Evolutionary conservation across 2,113 vertebrate species (phyloP).

Genomic region (Lagopus leucura): DNA sequence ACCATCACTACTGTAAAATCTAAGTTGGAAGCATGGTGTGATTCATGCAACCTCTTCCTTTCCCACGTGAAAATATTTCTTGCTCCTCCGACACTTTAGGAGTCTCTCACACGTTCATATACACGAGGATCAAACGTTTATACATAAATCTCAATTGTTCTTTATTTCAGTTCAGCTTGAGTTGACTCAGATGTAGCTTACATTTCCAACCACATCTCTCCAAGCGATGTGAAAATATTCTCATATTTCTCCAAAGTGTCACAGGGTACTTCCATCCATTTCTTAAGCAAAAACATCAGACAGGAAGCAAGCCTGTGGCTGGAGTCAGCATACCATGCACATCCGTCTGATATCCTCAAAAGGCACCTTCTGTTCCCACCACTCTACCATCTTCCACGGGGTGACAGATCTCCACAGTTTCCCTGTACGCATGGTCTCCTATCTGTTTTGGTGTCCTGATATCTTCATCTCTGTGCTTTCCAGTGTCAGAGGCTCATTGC

Average conservation of each 20-base stretch:
- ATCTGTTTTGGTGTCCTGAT: fast-evolving
- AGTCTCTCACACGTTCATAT: not conserved
- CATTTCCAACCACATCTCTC: not conserved
- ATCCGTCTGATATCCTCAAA: not conserved
- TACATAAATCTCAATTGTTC: not conserved
- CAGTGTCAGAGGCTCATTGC: not conserved
- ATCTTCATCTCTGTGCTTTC: not conserved
- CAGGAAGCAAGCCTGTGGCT: not conserved
- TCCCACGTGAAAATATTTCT: not conserved
- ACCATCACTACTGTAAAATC: not conserved
- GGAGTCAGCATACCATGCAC: not conserved
- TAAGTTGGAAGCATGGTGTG: not conserved
- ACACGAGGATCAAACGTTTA: not conserved
- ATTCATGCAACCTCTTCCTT: slow-evolving; percentile 3
- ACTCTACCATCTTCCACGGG: not conserved
- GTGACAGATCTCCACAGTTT: not conserved
- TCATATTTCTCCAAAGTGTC: not conserved
- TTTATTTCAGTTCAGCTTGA: not conserved
- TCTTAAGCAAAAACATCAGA: not conserved
- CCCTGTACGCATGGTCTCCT: fast-evolving
- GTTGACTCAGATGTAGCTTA: not conserved
- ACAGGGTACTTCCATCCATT: not conserved
- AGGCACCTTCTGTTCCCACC: not conserved
- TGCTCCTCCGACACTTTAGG: not conserved
- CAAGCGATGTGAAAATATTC: not conserved